phyloP scores from a whole-genome alignment of 2,888 invertebrate genomes.

The Elmis aenea region DNA sequence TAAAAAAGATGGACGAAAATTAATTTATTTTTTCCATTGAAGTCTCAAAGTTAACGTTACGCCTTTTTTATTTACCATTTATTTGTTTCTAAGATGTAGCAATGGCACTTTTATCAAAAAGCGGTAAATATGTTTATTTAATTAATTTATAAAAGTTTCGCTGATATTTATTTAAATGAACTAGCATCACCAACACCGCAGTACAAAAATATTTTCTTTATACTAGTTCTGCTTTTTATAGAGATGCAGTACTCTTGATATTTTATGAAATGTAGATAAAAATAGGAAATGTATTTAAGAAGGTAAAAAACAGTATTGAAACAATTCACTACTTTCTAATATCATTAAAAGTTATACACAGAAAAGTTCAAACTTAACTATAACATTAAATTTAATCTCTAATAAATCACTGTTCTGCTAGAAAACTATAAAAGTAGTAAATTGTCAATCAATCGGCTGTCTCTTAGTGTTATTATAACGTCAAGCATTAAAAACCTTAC shows the following conservation, averaged over 20 bases:
- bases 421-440: too few species aligned
- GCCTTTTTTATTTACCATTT: neutral
- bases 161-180: constrained; percentile 16
- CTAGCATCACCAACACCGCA: constrained; percentile 23
- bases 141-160: constrained; percentile 8
- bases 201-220: constrained; percentile 25
- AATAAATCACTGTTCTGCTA: too few species aligned
- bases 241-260: constrained; percentile 18
- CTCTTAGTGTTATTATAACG: too few species aligned
- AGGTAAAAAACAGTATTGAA: too few species aligned
- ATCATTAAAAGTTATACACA: too few species aligned
- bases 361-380: too few species aligned
- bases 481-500: too few species aligned
- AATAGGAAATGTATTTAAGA: too few species aligned
- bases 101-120: constrained; percentile 17
- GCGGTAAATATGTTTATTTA: constrained; percentile 1
- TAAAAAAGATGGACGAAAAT: too few species aligned
- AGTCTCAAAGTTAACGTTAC: neutral
- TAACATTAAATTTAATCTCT: too few species aligned
- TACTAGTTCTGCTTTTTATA: constrained; percentile 19
- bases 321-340: too few species aligned
- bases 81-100: constrained; percentile 9
- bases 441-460: too few species aligned
- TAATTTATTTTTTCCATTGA: neutral
- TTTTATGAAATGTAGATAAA: neutral